Evolutionary conservation across 2,888 invertebrate species (phyloP), one percentile per base, ranked within the genome.

Genomic region (Pteria penguin): DNA sequence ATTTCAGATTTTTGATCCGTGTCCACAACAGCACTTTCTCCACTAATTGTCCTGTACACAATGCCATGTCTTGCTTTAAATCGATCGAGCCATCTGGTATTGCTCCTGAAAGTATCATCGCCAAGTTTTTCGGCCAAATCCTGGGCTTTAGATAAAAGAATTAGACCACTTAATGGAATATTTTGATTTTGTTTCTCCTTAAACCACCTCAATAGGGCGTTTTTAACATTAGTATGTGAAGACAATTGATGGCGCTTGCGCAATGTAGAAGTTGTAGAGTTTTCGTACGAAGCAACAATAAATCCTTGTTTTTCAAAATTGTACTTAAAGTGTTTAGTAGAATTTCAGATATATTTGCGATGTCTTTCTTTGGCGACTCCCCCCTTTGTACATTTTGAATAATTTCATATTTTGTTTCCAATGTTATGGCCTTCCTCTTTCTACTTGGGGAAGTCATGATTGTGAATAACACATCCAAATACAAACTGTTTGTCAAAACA

Each of bases 11-110:
- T n/a, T n/a, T n/a, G n/a, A n/a, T n/a, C n/a, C n/a, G n/a, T n/a
- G n/a, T 72, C 36, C 11, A 80, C 78, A 33, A 68, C 58, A 4
- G 60, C 66, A 14, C 67, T 31, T 52, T 82, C 82, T 14, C 77
- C 72, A 55, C 58, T 45, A 1, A 77, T 45, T 2, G 32, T 4
- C 14, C 71, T 58, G 14, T 22, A 80, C 8, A 60, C 62, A n/a
- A 79, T 76, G 2, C 68, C 71, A 60, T 74, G 70, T 5, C 74
- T 29, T 8, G 18, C 14, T 57, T 76, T 72, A 36, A 75, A 79
- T 2, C 68, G 29, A 32, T 73, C 57, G n/a, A 76, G 29, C 73
- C 76, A 73, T 1, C 73, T 66, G 5, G 57, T 36, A n/a, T 55
- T 58, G 3, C 52, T n/a, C 24, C 31, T 71, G 63, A 80, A 80